Evolutionary conservation across 2,888 invertebrate genomes (phyloP).

Genomic region (Caenorhabditis auriculariae): DNA sequence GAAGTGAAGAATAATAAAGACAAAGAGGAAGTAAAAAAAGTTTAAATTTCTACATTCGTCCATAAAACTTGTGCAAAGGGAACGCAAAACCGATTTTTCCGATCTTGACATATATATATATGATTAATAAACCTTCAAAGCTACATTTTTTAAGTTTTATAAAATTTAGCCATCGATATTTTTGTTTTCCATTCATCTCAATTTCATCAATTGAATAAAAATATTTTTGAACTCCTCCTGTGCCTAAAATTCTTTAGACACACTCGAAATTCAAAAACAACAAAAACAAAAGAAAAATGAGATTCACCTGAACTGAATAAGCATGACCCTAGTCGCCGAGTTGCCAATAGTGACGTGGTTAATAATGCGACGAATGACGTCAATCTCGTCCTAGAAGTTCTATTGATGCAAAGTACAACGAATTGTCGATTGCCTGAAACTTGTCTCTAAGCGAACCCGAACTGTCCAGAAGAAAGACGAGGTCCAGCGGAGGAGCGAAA

Average conservation of each 20-base stretch:
- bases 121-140: not conserved
- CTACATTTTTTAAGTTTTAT: not conserved
- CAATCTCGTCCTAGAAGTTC: slow-evolving; percentile 52
- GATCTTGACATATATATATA: too few relatives aligned
- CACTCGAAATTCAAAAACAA: too few relatives aligned
- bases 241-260: too few relatives aligned
- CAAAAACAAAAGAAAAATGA: too few relatives aligned
- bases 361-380: slow-evolving; percentile 57
- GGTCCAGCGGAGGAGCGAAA: slow-evolving; percentile 58
- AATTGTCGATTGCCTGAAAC: slow-evolving; percentile 39
- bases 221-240: too few relatives aligned
- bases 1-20: too few relatives aligned
- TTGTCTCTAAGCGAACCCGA: slow-evolving; percentile 58
- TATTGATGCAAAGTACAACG: not conserved
- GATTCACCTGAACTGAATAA: slow-evolving; percentile 57
- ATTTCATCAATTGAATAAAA: not conserved
- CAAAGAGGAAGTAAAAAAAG: too few relatives aligned
- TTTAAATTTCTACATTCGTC: too few relatives aligned
- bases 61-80: too few relatives aligned
- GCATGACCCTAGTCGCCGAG: slow-evolving; percentile 57
- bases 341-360: slow-evolving; percentile 57
- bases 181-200: not conserved
- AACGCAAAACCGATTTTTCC: too few relatives aligned
- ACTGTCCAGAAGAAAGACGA: slow-evolving; percentile 60
- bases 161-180: not conserved